These are phyloP conservation scores for Poecilia latipinna DNA, from an alignment of 2,113 vertebrate species.

Conservation along the genomic window DNA sequence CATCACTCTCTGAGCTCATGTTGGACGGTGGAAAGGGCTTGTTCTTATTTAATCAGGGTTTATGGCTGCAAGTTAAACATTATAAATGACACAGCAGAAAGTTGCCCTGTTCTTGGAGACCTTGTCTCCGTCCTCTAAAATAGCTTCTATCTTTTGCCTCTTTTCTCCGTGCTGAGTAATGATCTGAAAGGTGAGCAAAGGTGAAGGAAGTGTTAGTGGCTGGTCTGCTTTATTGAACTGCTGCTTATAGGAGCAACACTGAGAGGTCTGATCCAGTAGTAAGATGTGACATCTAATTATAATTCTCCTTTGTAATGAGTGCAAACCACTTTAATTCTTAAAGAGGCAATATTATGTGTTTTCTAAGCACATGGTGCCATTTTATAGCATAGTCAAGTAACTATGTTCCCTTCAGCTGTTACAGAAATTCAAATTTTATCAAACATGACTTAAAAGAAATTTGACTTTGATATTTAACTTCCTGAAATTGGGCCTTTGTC, in stretches of 20 bases:
- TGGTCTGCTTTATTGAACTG: slow-evolving; percentile 62
- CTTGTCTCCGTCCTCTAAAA: slow-evolving; percentile 62
- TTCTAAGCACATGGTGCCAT: too few relatives aligned
- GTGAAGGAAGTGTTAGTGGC: slow-evolving; percentile 52
- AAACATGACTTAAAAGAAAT: too few relatives aligned
- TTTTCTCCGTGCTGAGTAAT: slow-evolving; percentile 65
- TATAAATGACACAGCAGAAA: slow-evolving; percentile 69
- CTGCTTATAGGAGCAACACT: slow-evolving; percentile 31
- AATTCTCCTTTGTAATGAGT: not conserved
- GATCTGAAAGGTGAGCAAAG: slow-evolving; percentile 67
- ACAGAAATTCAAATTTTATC: too few relatives aligned
- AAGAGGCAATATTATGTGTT: too few relatives aligned
- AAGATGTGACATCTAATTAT: too few relatives aligned
- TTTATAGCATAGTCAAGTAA: too few relatives aligned
- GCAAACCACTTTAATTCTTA: slow-evolving; percentile 5
- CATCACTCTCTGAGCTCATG: slow-evolving; percentile 54
- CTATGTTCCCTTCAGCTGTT: too few relatives aligned
- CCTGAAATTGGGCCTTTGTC: too few relatives aligned
- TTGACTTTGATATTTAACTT: too few relatives aligned
- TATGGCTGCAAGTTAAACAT: slow-evolving; percentile 78
- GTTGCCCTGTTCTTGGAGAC: slow-evolving; percentile 49
- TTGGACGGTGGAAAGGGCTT: slow-evolving; percentile 67
- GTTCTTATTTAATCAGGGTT: slow-evolving; percentile 73
- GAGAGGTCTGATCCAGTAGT: slow-evolving; percentile 6
- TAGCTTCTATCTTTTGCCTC: slow-evolving; percentile 52